A percentile compares a stretch with the other conserved stretches of the same genome.
Evolutionary conservation across 2,888 invertebrate genomes (phyloP).

Genomic region (Trichogramma dendrolimi): DNA sequence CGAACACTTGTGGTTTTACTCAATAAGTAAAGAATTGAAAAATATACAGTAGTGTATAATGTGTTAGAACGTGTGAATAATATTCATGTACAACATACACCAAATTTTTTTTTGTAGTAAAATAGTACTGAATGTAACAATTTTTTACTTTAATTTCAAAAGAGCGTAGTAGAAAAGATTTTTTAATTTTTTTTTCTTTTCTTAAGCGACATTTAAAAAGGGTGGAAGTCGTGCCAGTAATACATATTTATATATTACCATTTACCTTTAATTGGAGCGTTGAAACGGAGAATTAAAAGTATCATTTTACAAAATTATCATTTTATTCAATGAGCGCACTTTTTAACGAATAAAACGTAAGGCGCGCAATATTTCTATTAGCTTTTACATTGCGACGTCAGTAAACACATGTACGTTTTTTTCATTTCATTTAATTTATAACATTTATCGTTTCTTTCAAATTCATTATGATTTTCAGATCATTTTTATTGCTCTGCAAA

Average conservation of each 20-base stretch:
- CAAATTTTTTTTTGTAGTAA: constrained; percentile 29
- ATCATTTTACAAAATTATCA: too few relatives aligned
- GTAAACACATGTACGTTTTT: constrained; percentile 18
- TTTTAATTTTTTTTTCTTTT: constrained; percentile 9
- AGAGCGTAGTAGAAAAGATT: background rate
- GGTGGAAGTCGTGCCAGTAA: too few relatives aligned
- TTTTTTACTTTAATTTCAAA: background rate
- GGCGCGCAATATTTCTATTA: too few relatives aligned
- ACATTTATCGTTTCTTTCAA: background rate
- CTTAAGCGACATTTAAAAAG: background rate
- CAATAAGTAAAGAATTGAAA: constrained; percentile 20
- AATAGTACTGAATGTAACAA: constrained; percentile 20
- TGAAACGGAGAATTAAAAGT: too few relatives aligned
- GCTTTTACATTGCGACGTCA: background rate
- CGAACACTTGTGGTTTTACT: constrained; percentile 49
- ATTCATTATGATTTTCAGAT: constrained; percentile 2
- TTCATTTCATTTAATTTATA: background rate
- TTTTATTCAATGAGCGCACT: too few relatives aligned
- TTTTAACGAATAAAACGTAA: too few relatives aligned
- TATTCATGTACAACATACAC: constrained; percentile 31
- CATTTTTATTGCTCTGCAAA: background rate
- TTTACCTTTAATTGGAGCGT: too few relatives aligned
- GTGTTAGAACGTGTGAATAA: constrained; percentile 2
- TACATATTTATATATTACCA: too few relatives aligned
- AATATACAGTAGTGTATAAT: constrained; percentile 11